Evolutionary conservation across 2,113 vertebrate species (phyloP).

Genomic region (Oreochromis aureus): DNA sequence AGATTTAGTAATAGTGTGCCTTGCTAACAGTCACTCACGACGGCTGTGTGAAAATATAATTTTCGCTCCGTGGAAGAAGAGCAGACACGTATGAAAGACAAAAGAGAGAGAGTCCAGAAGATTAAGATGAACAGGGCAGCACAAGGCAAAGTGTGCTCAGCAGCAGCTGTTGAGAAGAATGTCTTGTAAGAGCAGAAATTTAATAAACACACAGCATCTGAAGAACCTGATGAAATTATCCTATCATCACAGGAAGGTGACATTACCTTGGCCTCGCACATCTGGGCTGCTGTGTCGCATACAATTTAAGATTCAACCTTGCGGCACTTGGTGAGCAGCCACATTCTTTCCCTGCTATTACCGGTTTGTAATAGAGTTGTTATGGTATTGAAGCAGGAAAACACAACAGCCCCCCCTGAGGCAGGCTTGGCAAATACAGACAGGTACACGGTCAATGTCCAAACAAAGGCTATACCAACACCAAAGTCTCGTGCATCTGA

Average conservation of each 20-base stretch:
- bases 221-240: conserved; percentile 50
- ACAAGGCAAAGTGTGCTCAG: conserved; percentile 11
- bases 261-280: conserved; percentile 43
- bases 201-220: conserved; percentile 34
- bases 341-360: not conserved
- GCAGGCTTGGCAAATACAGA: not conserved
- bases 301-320: conserved; percentile 39
- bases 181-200: not conserved
- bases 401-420: not conserved
- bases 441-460: not conserved
- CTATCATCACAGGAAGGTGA: conserved; percentile 58
- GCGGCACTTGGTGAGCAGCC: not conserved
- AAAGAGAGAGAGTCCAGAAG: not conserved
- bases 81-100: not conserved
- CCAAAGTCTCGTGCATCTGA: not conserved
- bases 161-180: conserved; percentile 37
- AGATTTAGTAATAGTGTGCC: conserved; percentile 16
- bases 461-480: not conserved
- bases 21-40: not conserved
- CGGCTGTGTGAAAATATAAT: conserved; percentile 3
- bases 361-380: not conserved
- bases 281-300: conserved; percentile 45
- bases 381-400: not conserved
- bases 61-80: conserved; percentile 10
- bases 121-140: not conserved